phyloP scores from a whole-genome alignment of 2,113 vertebrate genomes.

The Leptosomus discolor region DNA sequence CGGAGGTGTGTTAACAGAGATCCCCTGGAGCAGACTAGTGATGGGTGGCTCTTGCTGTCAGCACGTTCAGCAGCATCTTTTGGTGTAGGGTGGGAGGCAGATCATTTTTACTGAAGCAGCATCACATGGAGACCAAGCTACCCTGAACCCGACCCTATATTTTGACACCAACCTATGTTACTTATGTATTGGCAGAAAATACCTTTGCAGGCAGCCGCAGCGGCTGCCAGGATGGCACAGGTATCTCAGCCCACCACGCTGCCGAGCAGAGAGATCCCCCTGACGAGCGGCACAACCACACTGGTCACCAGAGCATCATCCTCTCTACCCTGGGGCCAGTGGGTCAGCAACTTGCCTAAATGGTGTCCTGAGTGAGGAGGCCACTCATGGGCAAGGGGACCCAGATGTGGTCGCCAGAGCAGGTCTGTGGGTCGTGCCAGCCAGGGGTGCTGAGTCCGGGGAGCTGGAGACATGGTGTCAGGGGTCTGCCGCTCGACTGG shows the following conservation, averaged over 20 bases:
- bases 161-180: background rate
- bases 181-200: background rate
- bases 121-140: background rate
- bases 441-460: accelerated
- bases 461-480: accelerated
- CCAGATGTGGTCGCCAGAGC: accelerated
- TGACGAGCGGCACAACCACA: accelerated
- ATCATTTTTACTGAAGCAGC: background rate
- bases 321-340: background rate
- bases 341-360: background rate
- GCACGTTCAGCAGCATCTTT: accelerated
- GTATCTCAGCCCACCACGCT: accelerated
- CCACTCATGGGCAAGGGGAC: accelerated
- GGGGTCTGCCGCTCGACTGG: accelerated
- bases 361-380: background rate
- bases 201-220: accelerated
- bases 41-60: background rate
- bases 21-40: too few species aligned
- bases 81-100: background rate
- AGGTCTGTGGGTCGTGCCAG: accelerated
- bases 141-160: background rate
- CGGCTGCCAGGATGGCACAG: too few species aligned
- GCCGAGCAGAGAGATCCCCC: accelerated
- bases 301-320: background rate
- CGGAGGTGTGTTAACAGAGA: background rate